These are phyloP conservation scores for Eunapius fragilis DNA, from an alignment of 37 sponge, comb jelly and placozoan genomes.

Conservation along the genomic window DNA sequence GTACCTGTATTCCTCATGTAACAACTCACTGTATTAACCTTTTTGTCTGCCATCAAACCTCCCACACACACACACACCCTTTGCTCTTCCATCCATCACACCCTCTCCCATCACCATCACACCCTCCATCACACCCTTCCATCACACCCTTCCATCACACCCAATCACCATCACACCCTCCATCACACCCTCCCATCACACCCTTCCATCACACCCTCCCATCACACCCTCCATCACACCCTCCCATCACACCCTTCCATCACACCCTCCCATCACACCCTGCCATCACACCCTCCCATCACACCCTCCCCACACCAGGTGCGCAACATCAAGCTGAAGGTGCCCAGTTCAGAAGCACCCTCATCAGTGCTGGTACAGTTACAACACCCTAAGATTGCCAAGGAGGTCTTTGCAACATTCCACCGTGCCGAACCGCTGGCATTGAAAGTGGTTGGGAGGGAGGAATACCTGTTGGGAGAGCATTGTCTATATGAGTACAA, in stretches of 20 bases:
- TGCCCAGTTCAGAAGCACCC: background rate
- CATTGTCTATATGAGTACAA: slow-evolving; percentile 59
- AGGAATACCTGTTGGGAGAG: slow-evolving; percentile 70
- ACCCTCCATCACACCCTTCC: too few species aligned
- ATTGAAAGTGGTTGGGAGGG: slow-evolving; percentile 71
- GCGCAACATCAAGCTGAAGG: background rate
- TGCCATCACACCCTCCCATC: background rate
- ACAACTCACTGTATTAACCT: background rate
- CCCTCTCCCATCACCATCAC: too few species aligned
- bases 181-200: too few species aligned
- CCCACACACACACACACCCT: too few species aligned
- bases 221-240: background rate
- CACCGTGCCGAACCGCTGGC: background rate
- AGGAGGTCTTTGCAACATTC: background rate
- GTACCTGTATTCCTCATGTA: too few species aligned
- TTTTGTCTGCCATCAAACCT: too few species aligned
- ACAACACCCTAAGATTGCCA: background rate
- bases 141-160: too few species aligned
- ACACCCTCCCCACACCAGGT: background rate
- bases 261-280: too few species aligned
- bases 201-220: too few species aligned
- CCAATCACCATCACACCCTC: too few species aligned
- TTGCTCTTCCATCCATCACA: too few species aligned
- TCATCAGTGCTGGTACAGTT: background rate
- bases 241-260: background rate